These are phyloP conservation scores for Mirza zaza DNA, from an alignment of 2,113 vertebrate species.

Conservation along the genomic window DNA sequence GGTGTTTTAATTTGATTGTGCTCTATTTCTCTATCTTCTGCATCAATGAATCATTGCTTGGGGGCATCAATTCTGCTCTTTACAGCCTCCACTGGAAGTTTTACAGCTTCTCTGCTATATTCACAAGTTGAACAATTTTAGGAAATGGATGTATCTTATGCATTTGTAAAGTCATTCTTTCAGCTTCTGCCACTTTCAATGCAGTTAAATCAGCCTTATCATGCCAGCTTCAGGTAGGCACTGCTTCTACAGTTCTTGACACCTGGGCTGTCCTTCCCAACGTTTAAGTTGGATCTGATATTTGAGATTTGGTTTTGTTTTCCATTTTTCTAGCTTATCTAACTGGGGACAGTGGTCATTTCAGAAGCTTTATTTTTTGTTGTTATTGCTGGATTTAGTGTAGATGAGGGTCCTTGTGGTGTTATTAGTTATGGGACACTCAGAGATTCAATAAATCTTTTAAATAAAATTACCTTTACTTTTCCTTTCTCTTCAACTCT, in stretches of 20 bases:
- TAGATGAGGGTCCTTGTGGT: background rate
- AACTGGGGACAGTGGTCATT: background rate
- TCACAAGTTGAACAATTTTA: background rate
- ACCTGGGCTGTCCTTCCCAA: background rate
- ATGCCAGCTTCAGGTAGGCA: background rate
- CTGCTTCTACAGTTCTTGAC: background rate
- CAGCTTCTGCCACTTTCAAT: background rate
- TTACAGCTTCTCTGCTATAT: background rate
- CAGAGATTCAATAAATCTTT: background rate
- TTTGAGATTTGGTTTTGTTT: background rate
- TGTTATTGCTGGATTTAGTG: background rate
- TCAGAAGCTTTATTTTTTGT: background rate
- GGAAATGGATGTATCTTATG: background rate
- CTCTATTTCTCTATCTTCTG: background rate
- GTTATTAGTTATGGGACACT: background rate
- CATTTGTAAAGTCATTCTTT: background rate
- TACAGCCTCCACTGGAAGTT: background rate
- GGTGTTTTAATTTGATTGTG: slow-evolving; percentile 4
- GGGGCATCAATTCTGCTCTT: background rate
- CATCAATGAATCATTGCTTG: background rate
- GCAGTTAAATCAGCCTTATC: background rate
- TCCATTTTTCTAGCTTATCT: background rate
- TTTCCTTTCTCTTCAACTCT: slow-evolving; percentile 15
- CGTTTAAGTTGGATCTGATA: background rate
- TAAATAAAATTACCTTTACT: background rate